Evolutionary conservation across 2,113 vertebrate species (phyloP), one percentile per base, ranked within the genome.

Genomic region (Pterophyllum scalare): DNA sequence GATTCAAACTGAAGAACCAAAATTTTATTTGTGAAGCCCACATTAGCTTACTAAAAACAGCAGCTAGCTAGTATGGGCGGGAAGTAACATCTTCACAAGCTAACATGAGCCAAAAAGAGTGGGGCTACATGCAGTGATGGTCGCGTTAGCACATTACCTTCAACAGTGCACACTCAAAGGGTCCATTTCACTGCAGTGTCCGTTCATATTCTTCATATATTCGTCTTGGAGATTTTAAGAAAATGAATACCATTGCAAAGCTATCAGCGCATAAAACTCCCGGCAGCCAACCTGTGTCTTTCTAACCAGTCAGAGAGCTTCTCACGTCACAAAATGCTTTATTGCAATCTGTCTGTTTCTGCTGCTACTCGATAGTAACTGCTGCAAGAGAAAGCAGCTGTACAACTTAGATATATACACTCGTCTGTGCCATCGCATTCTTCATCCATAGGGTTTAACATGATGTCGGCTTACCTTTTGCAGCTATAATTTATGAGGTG

Each of bases 271-370:
- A 64, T 8, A 64, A 38, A 38, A 38, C 7, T 8, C 35, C 0
- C 0, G 31, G 3, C 61, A 64, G 0, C 6, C 20, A 64, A 33
- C 22, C 33, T 38, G 35, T 35, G 35, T 38, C 8, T 8, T 8
- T 38, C 35, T 38, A 9, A 38, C 35, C 35, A 38, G 9, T 38
- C 35, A 9, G 35, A 38, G 35, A 7, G 35, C 8, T 33, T 6
- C 31, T 33, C 31, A 40, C 0, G 40, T 65, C 20, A 65, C 13
- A 24, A 22, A 64, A 40, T 22, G 35, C 33, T 40, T 64, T 9
- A 40, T 40, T 40, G 9, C 10, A 12, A 40, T 40, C 10, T 40
- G 38, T 11, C 2, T 12, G 38, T 12, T 10, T 40, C 38, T 11
- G 10, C 38, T 40, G 38, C 10, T 40, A 3, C 38, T 40, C 1